phyloP scores from a whole-genome alignment of 2,888 invertebrate species.

The Lamellibrachia columna region DNA sequence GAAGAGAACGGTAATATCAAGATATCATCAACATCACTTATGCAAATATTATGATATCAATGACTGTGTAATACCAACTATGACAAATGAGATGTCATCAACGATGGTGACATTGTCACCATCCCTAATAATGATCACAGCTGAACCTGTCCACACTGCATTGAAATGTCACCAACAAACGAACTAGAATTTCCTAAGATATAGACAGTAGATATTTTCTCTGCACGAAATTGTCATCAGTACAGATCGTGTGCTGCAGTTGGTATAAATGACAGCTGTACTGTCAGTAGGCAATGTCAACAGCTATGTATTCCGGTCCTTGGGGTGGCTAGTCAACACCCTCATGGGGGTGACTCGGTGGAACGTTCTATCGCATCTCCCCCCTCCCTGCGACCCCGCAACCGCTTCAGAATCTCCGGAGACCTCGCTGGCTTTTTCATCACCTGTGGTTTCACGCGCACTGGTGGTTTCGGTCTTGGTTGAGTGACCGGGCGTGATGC shows the following conservation, averaged over 20 bases:
- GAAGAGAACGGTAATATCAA: not conserved
- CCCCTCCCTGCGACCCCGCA: slow-evolving; percentile 26
- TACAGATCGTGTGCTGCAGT: not conserved
- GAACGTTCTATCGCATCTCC: slow-evolving; percentile 26
- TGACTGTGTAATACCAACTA: not conserved
- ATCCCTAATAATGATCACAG: not conserved
- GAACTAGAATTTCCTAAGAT: not conserved
- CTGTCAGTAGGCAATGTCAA: not conserved
- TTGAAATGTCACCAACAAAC: not conserved
- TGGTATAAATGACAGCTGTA: slow-evolving; percentile 27
- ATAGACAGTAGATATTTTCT: not conserved
- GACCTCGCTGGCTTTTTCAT: slow-evolving; percentile 69
- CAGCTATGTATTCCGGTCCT: not conserved
- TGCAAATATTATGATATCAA: too few species aligned
- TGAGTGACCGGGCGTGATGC: not conserved
- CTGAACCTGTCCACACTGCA: not conserved
- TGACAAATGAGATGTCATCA: not conserved
- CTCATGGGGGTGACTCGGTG: slow-evolving; percentile 19
- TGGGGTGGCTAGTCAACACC: not conserved
- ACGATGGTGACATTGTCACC: not conserved
- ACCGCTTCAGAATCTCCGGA: slow-evolving; percentile 33
- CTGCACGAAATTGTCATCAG: slow-evolving; percentile 31
- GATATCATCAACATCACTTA: not conserved
- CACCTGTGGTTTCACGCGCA: slow-evolving; percentile 81
- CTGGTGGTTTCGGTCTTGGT: slow-evolving; percentile 55